Evolutionary conservation across 2,113 vertebrate species (phyloP).

Genomic region (Istiophorus platypterus): DNA sequence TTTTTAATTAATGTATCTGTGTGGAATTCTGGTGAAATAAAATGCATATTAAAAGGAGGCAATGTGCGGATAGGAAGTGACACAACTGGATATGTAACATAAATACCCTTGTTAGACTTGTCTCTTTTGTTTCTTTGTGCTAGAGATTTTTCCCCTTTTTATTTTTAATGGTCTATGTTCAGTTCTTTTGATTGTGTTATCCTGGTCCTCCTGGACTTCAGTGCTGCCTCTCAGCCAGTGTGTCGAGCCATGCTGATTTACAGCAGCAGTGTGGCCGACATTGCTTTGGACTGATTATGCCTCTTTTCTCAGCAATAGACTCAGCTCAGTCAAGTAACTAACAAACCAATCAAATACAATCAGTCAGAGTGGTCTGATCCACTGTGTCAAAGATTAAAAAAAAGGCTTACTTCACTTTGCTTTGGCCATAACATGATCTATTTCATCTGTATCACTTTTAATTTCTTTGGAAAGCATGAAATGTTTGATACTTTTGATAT

Average conservation of each 20-base stretch:
- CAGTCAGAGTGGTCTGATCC: conserved; percentile 43
- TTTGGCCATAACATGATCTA: conserved; percentile 13
- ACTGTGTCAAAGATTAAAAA: conserved; percentile 20
- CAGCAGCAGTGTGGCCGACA: conserved; percentile 3
- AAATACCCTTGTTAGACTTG: not conserved
- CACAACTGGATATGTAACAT: conserved; percentile 1
- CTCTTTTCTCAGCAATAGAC: conserved; percentile 47
- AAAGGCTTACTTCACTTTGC: not conserved
- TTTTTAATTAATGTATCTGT: conserved; percentile 23
- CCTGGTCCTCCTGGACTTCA: conserved; percentile 8
- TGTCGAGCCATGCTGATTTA: conserved; percentile 40
- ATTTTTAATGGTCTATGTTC: conserved; percentile 13
- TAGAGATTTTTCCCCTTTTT: not conserved
- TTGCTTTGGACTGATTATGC: conserved; percentile 25
- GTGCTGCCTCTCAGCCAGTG: not conserved
- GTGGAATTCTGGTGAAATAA: not conserved
- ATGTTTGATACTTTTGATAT: conserved; percentile 39
- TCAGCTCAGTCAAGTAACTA: conserved; percentile 45
- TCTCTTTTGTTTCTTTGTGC: conserved; percentile 12
- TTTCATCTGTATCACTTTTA: conserved; percentile 29
- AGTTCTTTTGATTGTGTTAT: conserved; percentile 18
- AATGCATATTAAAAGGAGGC: conserved; percentile 13
- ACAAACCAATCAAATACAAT: conserved; percentile 57
- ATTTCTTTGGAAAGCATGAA: conserved; percentile 36
- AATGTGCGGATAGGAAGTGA: not conserved